Evolutionary conservation across 2,888 invertebrate genomes (phyloP).

Genomic region (Melinaea marsaeus): DNA sequence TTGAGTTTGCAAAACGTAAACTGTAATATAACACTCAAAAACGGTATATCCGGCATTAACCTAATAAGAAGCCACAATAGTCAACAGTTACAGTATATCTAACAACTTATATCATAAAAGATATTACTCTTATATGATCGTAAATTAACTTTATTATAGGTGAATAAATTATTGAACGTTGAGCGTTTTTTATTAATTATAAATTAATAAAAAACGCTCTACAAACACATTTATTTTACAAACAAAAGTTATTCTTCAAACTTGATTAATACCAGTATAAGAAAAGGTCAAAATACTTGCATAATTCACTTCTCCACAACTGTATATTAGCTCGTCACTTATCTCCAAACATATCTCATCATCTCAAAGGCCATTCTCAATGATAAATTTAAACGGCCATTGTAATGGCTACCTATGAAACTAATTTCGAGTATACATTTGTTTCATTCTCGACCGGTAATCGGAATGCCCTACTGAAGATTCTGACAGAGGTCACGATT

Average conservation of each 20-base stretch:
- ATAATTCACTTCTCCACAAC: conserved; percentile 8
- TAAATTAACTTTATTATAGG: too few species aligned
- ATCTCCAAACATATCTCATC: conserved; percentile 25
- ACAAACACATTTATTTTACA: not conserved
- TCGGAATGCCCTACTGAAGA: conserved; percentile 23
- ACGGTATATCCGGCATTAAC: conserved; percentile 37
- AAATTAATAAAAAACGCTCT: not conserved
- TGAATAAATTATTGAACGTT: too few species aligned
- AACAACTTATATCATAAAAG: conserved; percentile 13
- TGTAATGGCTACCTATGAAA: conserved; percentile 24
- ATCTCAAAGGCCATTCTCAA: conserved; percentile 25
- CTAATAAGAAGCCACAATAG: conserved; percentile 38
- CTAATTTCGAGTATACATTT: conserved; percentile 22
- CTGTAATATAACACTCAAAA: conserved; percentile 14
- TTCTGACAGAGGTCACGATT: conserved; percentile 25
- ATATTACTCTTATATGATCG: not conserved
- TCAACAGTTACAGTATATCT: conserved; percentile 23
- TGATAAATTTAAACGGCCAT: conserved; percentile 27
- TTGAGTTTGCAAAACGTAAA: not conserved
- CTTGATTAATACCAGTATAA: not conserved
- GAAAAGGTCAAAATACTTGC: conserved; percentile 13
- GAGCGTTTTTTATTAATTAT: too few species aligned
- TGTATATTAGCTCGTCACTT: conserved; percentile 24
- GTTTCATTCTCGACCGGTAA: conserved; percentile 20
- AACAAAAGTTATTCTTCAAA: not conserved